Percentiles rank a stretch among this genome's conserved stretches.
Conservation (phyloP, 2,888 invertebrate species). For the Tineola bisselliella region DNA sequence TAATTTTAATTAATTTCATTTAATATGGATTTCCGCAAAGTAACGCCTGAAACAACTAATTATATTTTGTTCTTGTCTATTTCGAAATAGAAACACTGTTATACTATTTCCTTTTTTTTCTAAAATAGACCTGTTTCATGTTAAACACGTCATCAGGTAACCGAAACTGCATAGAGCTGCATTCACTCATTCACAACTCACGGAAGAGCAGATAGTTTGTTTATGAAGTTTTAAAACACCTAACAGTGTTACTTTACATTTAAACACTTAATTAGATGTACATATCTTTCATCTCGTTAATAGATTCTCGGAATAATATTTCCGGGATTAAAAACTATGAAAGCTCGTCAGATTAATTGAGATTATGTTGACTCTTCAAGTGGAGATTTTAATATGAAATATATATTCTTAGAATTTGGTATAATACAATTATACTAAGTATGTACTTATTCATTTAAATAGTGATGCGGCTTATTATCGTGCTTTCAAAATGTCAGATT, state of each 20-base stretch:
- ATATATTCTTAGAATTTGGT: background rate
- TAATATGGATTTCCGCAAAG: too few relatives aligned
- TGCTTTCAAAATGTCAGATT: too few relatives aligned
- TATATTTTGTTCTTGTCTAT: too few relatives aligned
- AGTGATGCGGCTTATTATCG: too few relatives aligned
- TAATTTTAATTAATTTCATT: too few relatives aligned
- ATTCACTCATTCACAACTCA: background rate
- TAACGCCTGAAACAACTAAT: too few relatives aligned
- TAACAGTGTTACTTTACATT: background rate
- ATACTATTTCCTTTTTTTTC: background rate
- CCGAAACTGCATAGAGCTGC: background rate
- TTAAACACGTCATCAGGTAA: background rate
- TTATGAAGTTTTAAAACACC: background rate
- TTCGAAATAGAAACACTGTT: too few relatives aligned
- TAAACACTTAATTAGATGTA: background rate
- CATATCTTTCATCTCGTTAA: background rate
- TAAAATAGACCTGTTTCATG: background rate
- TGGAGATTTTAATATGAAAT: background rate
- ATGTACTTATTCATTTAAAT: too few relatives aligned
- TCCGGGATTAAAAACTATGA: background rate
- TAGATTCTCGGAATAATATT: background rate
- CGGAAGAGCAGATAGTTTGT: background rate
- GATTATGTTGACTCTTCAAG: background rate
- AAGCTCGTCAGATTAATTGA: background rate
- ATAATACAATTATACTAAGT: background rate